phyloP scores from a whole-genome alignment of 1,140 invertebrate genomes.

The Euglossa dilemma region DNA sequence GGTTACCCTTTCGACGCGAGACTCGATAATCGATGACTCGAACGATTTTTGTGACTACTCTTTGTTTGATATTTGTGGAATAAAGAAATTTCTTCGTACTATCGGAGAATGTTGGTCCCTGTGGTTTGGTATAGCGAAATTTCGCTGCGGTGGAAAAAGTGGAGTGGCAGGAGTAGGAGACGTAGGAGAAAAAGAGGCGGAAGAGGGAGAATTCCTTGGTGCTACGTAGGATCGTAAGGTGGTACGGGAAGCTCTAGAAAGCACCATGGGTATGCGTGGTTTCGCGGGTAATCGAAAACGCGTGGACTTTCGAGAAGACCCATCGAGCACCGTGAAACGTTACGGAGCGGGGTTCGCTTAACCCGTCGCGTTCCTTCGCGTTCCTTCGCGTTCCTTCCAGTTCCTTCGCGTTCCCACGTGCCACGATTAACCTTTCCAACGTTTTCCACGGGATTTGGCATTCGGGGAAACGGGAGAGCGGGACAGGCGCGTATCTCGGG shows the following conservation, averaged over 20 bases:
- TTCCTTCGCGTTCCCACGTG: conserved; percentile 22
- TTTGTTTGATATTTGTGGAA: neutral
- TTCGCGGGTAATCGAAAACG: conserved; percentile 55
- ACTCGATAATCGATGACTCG: neutral
- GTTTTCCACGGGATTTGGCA: too few species aligned
- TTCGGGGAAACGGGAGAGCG: neutral
- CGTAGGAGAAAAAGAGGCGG: neutral
- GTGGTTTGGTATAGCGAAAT: neutral
- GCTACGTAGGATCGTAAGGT: neutral
- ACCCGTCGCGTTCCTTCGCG: neutral
- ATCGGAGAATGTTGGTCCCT: too few species aligned
- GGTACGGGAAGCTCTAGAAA: conserved; percentile 44
- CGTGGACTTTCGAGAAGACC: conserved; percentile 52
- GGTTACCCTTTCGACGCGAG: neutral
- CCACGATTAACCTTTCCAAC: neutral
- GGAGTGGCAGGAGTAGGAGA: too few species aligned
- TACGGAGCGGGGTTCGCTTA: neutral
- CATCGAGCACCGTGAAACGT: conserved; percentile 14
- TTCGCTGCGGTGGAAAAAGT: neutral
- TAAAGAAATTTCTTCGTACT: neutral
- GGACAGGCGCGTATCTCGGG: fast-evolving
- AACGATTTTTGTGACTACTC: neutral
- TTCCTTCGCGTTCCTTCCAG: neutral
- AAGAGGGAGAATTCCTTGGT: neutral
- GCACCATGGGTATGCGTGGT: conserved; percentile 33